These are phyloP conservation scores for Palaemon carinicauda DNA, from an alignment of 1,140 invertebrate genomes.

Conservation along the genomic window DNA sequence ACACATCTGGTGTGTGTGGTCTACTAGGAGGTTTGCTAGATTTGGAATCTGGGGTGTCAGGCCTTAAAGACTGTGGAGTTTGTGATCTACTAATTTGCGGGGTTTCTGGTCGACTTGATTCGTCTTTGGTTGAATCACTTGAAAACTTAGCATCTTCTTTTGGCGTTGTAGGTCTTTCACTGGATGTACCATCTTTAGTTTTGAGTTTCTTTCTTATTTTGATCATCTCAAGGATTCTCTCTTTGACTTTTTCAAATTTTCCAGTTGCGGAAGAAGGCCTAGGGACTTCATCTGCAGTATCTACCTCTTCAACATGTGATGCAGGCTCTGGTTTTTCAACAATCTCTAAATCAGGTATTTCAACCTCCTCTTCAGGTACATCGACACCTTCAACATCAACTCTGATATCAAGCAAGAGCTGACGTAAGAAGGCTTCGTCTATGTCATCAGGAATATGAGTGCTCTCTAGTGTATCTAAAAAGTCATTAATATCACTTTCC, in stretches of 20 bases:
- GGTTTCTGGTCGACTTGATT: not conserved
- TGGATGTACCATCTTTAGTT: not conserved
- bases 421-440: conserved; percentile 53
- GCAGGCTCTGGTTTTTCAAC: not conserved
- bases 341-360: not conserved
- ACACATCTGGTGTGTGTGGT: conserved; percentile 33
- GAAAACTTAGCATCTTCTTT: not conserved
- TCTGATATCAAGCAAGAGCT: conserved; percentile 51
- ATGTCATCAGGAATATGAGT: conserved; percentile 45
- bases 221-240: conserved; percentile 52
- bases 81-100: not conserved
- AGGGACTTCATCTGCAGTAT: not conserved
- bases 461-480: conserved; percentile 54
- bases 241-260: conserved; percentile 57
- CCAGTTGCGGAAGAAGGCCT: conserved; percentile 15
- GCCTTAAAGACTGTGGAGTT: conserved; percentile 20
- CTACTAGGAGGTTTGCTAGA: conserved; percentile 43
- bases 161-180: not conserved
- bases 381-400: conserved; percentile 32
- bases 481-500: conserved; percentile 58
- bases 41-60: conserved; percentile 42
- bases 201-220: conserved; percentile 22
- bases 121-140: not conserved
- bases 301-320: not conserved
- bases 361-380: not conserved